Base-by-base conservation (phyloP, 92 coral and sea anemone species). In the Epizoanthus fatuus region DNA sequence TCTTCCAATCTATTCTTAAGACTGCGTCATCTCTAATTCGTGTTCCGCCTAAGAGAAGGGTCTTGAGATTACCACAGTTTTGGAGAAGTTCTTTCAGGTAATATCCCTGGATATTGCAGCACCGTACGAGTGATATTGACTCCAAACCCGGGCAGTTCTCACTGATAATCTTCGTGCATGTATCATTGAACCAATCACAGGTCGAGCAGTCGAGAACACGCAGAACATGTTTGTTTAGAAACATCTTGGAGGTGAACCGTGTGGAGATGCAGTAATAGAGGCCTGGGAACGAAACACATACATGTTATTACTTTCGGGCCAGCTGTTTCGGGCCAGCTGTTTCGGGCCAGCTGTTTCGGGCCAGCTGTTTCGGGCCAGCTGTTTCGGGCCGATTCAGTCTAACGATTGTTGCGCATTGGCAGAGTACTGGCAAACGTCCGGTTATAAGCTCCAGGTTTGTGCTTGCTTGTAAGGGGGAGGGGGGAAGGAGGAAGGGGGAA, bases 161-260 rank as follows among this genome's bases (percentile, higher is more conserved):
- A 4, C 95, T 94, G n/a, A 93, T 79, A n/a, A 60, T 38, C 25
- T 72, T 76, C 7, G 90, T 90, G 55, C 69, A 72, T 15, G 80
- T 78, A 69, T 93, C 97, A 25, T 80, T 88, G 47, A 91, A 56
- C 93, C 94, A 91, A 56, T 93, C 95, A 68, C 97, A 88, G 2
- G 87, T 84, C 5, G 88, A 65, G 70, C 97, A 93, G 77, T 93
- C 95, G 16, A 91, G 83, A 19, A 91, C 73, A 56, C 97, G 91
- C 78, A 93, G 87, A 17, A 60, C 72, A 1, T 78, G 83, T 68
- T 93, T 93, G 87, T 83, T 77, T 35, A 14, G 45, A 83, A 93
- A 88, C 7, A 93, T 58, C 53, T 54, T 58, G 22, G 58, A 76
- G 79, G 59, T 52, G 79, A 91, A 59, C 25, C 84, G 78, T 32